A percentile compares a stretch with the other conserved stretches of the same genome.
These are phyloP conservation scores for Holacanthus passer DNA, from an alignment of 2,113 vertebrate species.

Conservation along the genomic window DNA sequence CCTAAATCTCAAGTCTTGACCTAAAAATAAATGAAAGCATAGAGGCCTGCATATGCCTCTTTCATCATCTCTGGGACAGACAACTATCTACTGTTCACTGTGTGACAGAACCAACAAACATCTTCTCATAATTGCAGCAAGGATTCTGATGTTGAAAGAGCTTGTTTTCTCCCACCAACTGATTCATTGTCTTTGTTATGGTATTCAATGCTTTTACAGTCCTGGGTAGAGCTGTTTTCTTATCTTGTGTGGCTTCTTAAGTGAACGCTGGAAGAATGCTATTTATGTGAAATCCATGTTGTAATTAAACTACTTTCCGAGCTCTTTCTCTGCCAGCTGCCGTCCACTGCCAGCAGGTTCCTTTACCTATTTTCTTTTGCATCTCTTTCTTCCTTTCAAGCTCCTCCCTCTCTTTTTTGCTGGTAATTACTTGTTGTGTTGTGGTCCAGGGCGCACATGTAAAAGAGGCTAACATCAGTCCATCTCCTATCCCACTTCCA, in stretches of 20 bases:
- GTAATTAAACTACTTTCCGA: constrained; percentile 14
- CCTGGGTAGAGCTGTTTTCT: not conserved
- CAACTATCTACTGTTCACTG: not conserved
- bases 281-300: constrained; percentile 14
- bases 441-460: constrained; percentile 25
- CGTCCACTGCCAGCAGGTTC: constrained; percentile 15
- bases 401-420: not conserved
- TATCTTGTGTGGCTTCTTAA: not conserved
- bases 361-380: constrained; percentile 22
- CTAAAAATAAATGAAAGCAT: not conserved
- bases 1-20: not conserved
- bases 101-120: not conserved
- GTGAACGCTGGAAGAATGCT: constrained; percentile 20
- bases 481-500: constrained; percentile 10
- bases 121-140: not conserved
- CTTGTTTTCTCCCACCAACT: not conserved
- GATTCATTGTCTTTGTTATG: constrained; percentile 8
- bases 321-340: not conserved
- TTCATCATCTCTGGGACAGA: not conserved
- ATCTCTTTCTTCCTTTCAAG: not conserved
- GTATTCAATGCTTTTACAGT: not conserved
- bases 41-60: not conserved
- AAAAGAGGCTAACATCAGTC: not conserved
- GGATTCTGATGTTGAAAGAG: not conserved
- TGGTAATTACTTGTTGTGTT: constrained; percentile 21